Conservation (phyloP, 2,113 vertebrate genomes). For the Ciconia maguari region DNA sequence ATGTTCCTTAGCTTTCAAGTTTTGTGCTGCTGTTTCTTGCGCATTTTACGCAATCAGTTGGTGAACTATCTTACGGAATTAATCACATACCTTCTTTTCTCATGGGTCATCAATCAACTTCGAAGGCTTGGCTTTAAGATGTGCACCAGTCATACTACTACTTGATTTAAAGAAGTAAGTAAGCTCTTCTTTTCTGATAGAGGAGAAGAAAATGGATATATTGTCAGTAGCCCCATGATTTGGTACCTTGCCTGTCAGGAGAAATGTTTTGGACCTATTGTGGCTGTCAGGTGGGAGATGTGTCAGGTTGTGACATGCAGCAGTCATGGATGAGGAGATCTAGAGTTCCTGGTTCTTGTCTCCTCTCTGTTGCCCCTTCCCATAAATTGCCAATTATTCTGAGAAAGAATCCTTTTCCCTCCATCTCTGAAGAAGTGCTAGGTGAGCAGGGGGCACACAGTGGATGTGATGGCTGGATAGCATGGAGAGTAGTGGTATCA, state of each 20-base stretch:
- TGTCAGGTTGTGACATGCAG: background rate
- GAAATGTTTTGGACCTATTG: background rate
- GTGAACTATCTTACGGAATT: slow-evolving; percentile 7
- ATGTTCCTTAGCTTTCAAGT: slow-evolving; percentile 42
- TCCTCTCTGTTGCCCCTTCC: background rate
- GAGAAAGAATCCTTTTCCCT: background rate
- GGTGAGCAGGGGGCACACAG: background rate
- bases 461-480: background rate
- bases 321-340: background rate
- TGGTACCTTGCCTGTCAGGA: background rate
- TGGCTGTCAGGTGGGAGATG: background rate
- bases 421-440: background rate
- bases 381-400: background rate
- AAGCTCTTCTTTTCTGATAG: background rate
- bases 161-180: background rate
- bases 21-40: background rate
- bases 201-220: background rate
- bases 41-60: background rate
- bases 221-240: background rate
- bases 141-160: background rate
- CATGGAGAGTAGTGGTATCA: background rate
- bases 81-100: background rate
- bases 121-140: background rate
- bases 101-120: background rate
- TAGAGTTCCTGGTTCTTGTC: background rate